Evolutionary conservation across 2,113 vertebrate species (phyloP), one percentile per base, ranked within the genome.

Genomic region (Tichodroma muraria): DNA sequence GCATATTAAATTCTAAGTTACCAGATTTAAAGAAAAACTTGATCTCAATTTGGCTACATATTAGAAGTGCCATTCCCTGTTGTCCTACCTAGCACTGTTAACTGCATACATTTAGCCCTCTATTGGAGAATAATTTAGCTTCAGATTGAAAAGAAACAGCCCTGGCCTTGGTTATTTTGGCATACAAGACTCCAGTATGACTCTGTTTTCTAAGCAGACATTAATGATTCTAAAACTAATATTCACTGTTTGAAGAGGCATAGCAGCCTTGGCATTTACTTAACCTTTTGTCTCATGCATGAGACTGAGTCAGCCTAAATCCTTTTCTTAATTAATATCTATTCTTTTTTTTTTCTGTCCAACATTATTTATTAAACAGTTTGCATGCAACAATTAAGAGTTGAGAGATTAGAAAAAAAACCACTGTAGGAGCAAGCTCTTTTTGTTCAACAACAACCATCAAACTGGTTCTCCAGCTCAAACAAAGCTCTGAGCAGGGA

Each of bases 161-260:
- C 77, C 97, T 97, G 97, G 97, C 95, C 97, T 97, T 97, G 97
- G 97, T 97, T 98, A 96, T 98, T 98, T 98, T 98, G 98, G 98
- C 98, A 98, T 98, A 98, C 96, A 98, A 98, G 97, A 98, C 97
- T 98, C 97, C 98, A 98, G 98, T 98, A 98, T 98, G 98, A 98
- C 98, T 98, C 98, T 98, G 98, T 99, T 99, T 99, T 98, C 98
- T 99, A 98, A 97, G 98, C 98, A 99, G 98, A 99, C 98, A 98
- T 98, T 98, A 98, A 99, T 99, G 98, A 99, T 99, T 99, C 98
- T 98, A 99, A 99, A 99, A 99, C 99, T 99, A 99, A 99, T 99
- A 99, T 99, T 98, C 98, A 99, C 99, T 99, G 99, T 99, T 99
- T 99, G 99, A 99, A 98, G 98, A 99, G 98, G 98, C 98, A 99